Conservation (phyloP, 1,140 invertebrate genomes). For the Portunus trituberculatus region DNA sequence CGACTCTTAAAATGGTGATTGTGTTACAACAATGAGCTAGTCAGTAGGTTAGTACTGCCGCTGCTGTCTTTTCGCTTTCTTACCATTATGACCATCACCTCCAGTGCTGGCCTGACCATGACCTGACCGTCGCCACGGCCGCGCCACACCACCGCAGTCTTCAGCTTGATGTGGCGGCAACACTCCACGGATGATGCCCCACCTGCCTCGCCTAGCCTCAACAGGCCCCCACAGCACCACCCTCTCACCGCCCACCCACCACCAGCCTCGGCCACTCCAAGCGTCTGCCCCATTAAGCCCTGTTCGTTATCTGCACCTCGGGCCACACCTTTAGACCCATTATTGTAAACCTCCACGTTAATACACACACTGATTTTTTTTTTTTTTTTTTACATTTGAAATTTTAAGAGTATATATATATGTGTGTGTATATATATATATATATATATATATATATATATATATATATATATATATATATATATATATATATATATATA, state of each 20-base stretch:
- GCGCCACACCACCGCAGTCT: background rate
- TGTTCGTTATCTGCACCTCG: no score
- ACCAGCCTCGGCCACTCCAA: background rate
- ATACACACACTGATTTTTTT: no score
- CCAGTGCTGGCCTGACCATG: background rate
- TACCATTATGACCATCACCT: background rate
- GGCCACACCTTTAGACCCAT: no score
- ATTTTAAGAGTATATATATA: no score
- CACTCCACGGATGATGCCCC: background rate
- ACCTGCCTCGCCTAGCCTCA: background rate
- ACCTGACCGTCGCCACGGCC: background rate
- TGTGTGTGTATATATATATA: no score
- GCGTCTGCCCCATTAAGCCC: no score
- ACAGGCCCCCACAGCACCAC: background rate
- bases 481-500: no score
- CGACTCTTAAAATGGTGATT: no score
- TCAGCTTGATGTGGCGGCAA: background rate
- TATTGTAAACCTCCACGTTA: no score
- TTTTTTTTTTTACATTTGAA: no score
- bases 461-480: no score
- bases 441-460: no score
- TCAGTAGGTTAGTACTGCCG: background rate
- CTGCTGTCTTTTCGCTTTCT: background rate
- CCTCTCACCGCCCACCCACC: background rate
- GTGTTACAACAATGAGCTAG: background rate